These are phyloP conservation scores for Phodopus roborovskii DNA, from an alignment of 2,113 vertebrate genomes.

Conservation along the genomic window DNA sequence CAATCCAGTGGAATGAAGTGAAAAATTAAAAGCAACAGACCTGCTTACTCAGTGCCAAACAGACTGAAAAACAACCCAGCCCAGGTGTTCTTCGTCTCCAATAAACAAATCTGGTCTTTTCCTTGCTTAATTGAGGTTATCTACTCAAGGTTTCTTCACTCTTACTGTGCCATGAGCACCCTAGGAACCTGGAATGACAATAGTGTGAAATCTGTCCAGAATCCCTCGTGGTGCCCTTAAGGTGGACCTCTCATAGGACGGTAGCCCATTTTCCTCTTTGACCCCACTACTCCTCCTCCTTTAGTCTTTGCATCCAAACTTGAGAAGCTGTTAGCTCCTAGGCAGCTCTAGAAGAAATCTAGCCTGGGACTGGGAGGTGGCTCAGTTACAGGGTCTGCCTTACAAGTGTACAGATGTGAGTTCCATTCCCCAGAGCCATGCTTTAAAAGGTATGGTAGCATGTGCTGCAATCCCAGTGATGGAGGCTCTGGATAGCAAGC, in stretches of 20 bases:
- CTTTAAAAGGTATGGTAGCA: background rate
- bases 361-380: background rate
- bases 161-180: background rate
- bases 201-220: background rate
- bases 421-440: background rate
- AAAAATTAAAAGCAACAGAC: constrained; percentile 24
- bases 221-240: background rate
- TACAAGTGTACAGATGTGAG: background rate
- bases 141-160: background rate
- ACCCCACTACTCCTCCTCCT: background rate
- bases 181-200: background rate
- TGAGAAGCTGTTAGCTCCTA: background rate
- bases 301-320: background rate
- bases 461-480: background rate
- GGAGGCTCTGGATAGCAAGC: background rate
- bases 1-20: background rate
- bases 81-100: background rate
- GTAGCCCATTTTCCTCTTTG: background rate
- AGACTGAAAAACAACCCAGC: background rate
- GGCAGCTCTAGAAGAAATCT: background rate
- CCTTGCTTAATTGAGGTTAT: background rate
- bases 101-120: background rate
- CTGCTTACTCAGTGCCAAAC: background rate
- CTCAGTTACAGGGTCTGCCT: background rate
- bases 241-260: background rate